Evolutionary conservation across 2,797 vertebrate species (phyloP).

Genomic region (Takifugu rubripes): DNA sequence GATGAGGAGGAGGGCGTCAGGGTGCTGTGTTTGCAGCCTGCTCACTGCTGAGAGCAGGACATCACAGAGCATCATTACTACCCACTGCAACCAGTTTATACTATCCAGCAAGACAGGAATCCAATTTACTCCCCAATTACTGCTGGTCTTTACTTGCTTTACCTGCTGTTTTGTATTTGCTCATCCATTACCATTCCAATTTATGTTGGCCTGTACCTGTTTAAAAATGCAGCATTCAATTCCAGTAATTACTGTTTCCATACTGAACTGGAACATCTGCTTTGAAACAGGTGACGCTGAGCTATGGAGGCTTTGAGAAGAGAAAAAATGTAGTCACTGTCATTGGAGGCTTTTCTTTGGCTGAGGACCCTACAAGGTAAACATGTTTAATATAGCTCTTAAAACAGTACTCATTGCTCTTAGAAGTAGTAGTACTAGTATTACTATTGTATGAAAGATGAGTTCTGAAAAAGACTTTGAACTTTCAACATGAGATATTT

Average conservation of each 20-base stretch:
- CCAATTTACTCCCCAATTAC: too few species aligned
- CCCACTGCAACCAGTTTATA: too few species aligned
- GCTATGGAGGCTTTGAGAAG: conserved; percentile 92
- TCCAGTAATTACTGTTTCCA: background rate
- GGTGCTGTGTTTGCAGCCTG: too few species aligned
- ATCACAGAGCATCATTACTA: too few species aligned
- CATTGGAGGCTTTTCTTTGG: conserved; percentile 81
- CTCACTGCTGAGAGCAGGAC: too few species aligned
- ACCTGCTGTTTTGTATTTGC: background rate
- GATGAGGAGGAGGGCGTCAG: too few species aligned
- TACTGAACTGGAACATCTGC: background rate
- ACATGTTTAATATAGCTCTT: background rate
- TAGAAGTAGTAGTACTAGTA: background rate
- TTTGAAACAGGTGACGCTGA: conserved; percentile 85
- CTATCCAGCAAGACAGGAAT: too few species aligned
- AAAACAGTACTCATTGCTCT: background rate
- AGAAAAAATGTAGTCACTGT: conserved; percentile 87
- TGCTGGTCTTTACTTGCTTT: background rate
- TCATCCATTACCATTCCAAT: background rate
- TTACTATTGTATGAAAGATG: background rate
- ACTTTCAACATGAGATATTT: too few species aligned
- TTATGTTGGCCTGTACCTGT: background rate
- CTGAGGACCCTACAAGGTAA: conserved; percentile 91
- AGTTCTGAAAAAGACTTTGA: background rate
- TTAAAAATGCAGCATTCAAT: background rate